Percentiles rank a stretch among this genome's conserved stretches.
phyloP scores from a whole-genome alignment of 2,797 vertebrate genomes.

The Echiichthys vipera region DNA sequence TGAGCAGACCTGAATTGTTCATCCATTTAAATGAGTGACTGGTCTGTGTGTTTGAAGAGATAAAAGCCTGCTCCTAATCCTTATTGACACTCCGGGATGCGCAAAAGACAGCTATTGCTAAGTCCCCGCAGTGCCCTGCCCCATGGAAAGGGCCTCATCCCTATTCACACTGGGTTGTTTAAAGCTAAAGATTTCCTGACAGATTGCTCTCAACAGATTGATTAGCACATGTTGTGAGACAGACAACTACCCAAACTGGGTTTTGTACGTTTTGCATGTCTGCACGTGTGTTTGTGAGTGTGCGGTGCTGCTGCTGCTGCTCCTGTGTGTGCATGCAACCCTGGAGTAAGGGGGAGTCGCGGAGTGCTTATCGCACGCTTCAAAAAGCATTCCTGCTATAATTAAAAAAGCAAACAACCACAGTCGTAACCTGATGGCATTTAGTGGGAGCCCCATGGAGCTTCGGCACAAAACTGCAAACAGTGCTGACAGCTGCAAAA shows the following conservation, averaged over 20 bases:
- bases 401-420: slow-evolving; percentile 70
- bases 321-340: slow-evolving; percentile 23
- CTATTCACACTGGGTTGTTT: slow-evolving; percentile 80
- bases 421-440: slow-evolving; percentile 77
- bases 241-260: slow-evolving; percentile 72
- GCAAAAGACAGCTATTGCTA: slow-evolving; percentile 84
- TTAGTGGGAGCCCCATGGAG: slow-evolving; percentile 59
- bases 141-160: slow-evolving; percentile 81
- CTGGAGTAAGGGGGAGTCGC: slow-evolving; percentile 45
- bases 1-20: slow-evolving; percentile 84
- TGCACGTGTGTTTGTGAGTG: slow-evolving; percentile 30
- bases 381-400: slow-evolving; percentile 73
- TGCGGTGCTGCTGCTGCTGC: neutral
- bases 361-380: slow-evolving; percentile 77
- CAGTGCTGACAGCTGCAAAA: slow-evolving; percentile 78
- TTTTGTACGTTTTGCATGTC: slow-evolving; percentile 46
- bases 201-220: slow-evolving; percentile 87
- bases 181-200: slow-evolving; percentile 89
- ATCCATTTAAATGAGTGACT: slow-evolving; percentile 87
- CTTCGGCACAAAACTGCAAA: slow-evolving; percentile 62
- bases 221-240: slow-evolving; percentile 84
- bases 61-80: slow-evolving; percentile 89
- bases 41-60: slow-evolving; percentile 87
- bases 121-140: slow-evolving; percentile 82
- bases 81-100: slow-evolving; percentile 88